Conservation (phyloP, 2,797 vertebrate genomes). For the Borostomias antarcticus region DNA sequence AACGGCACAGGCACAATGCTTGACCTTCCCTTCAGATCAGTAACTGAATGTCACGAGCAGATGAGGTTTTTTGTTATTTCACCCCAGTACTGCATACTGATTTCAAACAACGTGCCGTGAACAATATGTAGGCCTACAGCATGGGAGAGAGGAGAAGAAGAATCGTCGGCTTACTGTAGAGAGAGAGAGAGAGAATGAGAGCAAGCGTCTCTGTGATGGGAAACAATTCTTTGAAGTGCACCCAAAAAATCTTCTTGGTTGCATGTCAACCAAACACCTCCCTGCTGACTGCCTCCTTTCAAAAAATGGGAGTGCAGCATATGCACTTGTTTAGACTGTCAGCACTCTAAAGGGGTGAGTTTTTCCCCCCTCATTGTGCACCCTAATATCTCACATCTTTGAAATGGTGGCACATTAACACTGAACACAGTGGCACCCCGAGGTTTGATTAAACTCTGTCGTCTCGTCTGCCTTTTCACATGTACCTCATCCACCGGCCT, state of each 20-base stretch:
- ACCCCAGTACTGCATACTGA: no score
- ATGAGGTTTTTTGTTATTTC: no score
- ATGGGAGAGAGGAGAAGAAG: not conserved
- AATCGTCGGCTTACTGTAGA: not conserved
- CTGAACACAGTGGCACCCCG: slow-evolving; percentile 56
- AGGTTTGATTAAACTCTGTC: slow-evolving; percentile 65
- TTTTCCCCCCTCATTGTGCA: slow-evolving; percentile 47
- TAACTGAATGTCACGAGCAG: slow-evolving; percentile 33
- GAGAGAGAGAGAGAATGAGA: not conserved
- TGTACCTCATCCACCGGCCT: slow-evolving; percentile 26
- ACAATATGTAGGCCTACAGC: not conserved
- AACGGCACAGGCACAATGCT: slow-evolving; percentile 9
- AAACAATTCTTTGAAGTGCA: slow-evolving; percentile 21
- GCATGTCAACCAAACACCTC: slow-evolving; percentile 37
- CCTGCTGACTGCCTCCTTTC: slow-evolving; percentile 27
- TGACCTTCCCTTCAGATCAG: slow-evolving; percentile 33
- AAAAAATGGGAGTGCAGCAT: slow-evolving; percentile 18
- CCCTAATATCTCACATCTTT: slow-evolving; percentile 60
- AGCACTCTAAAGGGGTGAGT: slow-evolving; percentile 35
- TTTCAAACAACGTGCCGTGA: not conserved
- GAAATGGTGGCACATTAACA: slow-evolving; percentile 63
- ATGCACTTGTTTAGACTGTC: slow-evolving; percentile 41
- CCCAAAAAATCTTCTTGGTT: slow-evolving; percentile 40
- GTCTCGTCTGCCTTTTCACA: slow-evolving; percentile 29
- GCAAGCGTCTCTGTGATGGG: slow-evolving; percentile 11